phyloP scores from a whole-genome alignment of 2,797 vertebrate species.

The Platyrinchus mystaceus region DNA sequence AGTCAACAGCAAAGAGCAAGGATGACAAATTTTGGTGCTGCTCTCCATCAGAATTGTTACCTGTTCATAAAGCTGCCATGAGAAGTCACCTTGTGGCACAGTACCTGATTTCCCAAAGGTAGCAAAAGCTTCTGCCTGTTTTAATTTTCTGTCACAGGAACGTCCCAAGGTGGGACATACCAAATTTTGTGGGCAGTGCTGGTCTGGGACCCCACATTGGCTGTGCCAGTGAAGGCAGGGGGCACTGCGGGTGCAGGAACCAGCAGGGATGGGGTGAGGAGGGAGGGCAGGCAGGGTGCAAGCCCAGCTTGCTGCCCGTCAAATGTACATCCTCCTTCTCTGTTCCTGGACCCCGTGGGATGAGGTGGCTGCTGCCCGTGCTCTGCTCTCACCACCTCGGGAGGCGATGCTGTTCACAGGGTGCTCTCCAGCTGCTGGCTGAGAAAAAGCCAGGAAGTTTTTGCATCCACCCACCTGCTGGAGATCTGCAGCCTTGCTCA shows the following conservation, averaged over 20 bases:
- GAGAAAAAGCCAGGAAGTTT: background rate
- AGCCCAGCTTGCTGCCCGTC: background rate
- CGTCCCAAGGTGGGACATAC: background rate
- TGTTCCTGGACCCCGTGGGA: background rate
- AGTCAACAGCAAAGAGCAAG: background rate
- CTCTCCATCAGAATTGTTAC: background rate
- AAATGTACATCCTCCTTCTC: background rate
- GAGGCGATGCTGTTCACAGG: background rate
- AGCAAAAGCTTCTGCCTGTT: background rate
- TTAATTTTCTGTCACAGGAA: background rate
- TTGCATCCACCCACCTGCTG: background rate
- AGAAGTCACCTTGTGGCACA: rapidly evolving
- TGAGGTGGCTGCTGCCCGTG: background rate
- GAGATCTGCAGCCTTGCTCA: background rate
- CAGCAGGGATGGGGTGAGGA: background rate
- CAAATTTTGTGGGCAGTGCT: background rate
- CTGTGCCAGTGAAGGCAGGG: background rate
- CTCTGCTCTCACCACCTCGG: background rate
- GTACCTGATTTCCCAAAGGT: background rate
- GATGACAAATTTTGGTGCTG: rapidly evolving
- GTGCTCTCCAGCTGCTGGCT: rapidly evolving
- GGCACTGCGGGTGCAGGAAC: background rate
- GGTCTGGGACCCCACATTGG: rapidly evolving
- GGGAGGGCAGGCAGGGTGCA: background rate
- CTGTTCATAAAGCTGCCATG: background rate